phyloP scores from a whole-genome alignment of 2,113 vertebrate genomes.

The pig (Sus scrofa) region T2T-Sscrofa CM000828.6:73045501-73046000 shows the following conservation, averaged over 20 bases:
- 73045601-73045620: background rate
- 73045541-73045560: background rate
- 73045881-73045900: background rate
- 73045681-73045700: background rate
- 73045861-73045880: background rate
- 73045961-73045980: background rate
- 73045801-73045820: background rate
- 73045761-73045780: constrained; percentile 55
- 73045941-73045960: background rate
- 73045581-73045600: background rate
- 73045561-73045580: background rate
- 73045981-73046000: background rate
- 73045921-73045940: background rate
- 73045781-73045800: background rate
- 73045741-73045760: constrained; percentile 40
- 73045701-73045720: background rate
- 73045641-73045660: background rate
- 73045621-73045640: background rate
- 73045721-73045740: background rate
- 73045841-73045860: constrained; percentile 4
- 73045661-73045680: background rate
- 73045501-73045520: background rate
- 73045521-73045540: background rate
- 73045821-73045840: background rate
- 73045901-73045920: background rate